Conservation (phyloP, 2,888 invertebrate genomes). For the Callyntrura sp. region DNA sequence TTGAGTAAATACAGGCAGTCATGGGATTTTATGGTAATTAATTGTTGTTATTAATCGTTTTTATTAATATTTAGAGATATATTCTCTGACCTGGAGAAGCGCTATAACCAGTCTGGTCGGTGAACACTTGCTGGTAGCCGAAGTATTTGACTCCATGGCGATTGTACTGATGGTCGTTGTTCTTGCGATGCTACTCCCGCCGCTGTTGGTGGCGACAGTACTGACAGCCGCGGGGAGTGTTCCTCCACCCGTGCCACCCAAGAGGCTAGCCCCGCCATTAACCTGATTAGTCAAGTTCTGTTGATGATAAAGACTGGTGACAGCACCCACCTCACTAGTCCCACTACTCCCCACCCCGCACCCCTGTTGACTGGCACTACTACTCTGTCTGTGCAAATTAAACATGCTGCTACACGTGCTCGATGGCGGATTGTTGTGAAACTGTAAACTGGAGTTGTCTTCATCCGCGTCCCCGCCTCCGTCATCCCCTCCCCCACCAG, state of each 20-base stretch:
- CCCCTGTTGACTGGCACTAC: conserved; percentile 55
- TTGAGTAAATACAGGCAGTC: background rate
- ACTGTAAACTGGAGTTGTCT: conserved; percentile 69
- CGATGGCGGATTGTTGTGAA: conserved; percentile 56
- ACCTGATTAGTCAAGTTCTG: conserved; percentile 25
- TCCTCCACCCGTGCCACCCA: conserved; percentile 17
- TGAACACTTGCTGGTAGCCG: conserved; percentile 85
- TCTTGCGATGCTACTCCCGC: conserved; percentile 33
- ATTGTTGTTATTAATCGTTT: no score
- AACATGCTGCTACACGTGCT: conserved; percentile 76
- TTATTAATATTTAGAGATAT: background rate
- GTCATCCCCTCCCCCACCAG: conserved; percentile 73
- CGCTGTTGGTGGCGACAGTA: background rate
- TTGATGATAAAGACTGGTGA: background rate
- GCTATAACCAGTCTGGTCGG: conserved; percentile 92
- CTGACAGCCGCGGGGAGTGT: no score
- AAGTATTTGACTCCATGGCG: conserved; percentile 94
- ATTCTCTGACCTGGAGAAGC: conserved; percentile 89
- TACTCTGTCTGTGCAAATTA: conserved; percentile 51
- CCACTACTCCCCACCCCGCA: background rate
- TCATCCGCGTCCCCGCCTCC: conserved; percentile 76
- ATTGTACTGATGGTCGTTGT: conserved; percentile 96
- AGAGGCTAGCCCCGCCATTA: conserved; percentile 6
- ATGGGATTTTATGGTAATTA: no score
- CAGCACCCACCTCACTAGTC: background rate